A percentile compares a stretch with the other conserved stretches of the same genome.
Conservation (phyloP, 2,113 vertebrate species). For the Cinclus cinclus region DNA sequence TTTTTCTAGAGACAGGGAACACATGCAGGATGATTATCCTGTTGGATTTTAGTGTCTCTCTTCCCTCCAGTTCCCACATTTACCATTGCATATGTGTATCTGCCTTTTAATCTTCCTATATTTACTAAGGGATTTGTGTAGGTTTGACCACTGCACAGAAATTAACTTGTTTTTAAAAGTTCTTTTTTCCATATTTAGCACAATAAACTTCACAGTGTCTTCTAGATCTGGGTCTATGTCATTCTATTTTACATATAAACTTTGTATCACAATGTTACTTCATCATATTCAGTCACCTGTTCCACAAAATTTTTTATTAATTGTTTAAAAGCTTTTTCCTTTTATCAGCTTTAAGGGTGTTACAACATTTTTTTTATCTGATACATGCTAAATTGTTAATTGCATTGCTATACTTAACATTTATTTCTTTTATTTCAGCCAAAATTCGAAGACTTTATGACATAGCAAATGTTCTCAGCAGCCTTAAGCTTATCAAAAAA, state of each 20-base stretch:
- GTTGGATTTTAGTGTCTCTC: neutral
- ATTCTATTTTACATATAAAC: neutral
- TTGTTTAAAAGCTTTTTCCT: neutral
- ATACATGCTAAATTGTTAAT: neutral
- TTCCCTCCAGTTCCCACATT: neutral
- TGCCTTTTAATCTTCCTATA: neutral
- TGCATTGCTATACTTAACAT: neutral
- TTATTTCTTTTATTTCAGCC: slow-evolving; percentile 73
- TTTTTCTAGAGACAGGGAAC: neutral
- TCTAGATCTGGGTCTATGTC: neutral
- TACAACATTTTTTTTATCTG: neutral
- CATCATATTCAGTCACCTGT: neutral
- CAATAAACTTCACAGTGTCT: neutral
- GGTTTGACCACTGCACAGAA: neutral
- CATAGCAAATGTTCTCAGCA: slow-evolving; percentile 95
- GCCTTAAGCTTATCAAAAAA: slow-evolving; percentile 94
- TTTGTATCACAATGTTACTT: neutral
- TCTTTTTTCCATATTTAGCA: neutral
- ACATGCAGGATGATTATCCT: neutral
- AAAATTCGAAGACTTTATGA: slow-evolving; percentile 96
- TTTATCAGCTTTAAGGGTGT: neutral
- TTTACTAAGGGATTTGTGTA: neutral
- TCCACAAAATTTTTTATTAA: neutral
- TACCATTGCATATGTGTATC: accelerated
- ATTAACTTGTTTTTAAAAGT: neutral